Percentiles rank a stretch among this genome's conserved stretches.
These are phyloP conservation scores for Sorex araneus DNA, from an alignment of 2,113 vertebrate genomes.

Conservation along the genomic window DNA sequence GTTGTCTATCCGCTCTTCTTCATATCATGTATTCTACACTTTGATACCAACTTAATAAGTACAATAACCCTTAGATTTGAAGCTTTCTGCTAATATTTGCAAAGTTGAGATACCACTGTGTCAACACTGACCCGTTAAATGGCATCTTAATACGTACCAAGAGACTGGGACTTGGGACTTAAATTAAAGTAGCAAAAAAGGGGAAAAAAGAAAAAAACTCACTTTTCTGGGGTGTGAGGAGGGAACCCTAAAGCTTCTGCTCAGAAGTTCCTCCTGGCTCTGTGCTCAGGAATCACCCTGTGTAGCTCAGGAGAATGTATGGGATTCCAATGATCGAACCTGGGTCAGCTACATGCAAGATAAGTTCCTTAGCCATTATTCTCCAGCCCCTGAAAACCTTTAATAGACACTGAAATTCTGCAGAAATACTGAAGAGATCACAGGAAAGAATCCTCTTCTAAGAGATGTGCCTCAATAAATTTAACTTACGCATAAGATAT, in stretches of 20 bases:
- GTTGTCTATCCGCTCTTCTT: background rate
- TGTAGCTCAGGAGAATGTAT: too few relatives aligned
- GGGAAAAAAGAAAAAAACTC: too few relatives aligned
- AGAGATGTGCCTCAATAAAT: constrained; percentile 80
- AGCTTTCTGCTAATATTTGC: constrained; percentile 5
- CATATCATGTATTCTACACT: background rate
- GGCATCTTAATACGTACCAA: constrained; percentile 80
- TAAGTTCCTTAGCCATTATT: too few relatives aligned
- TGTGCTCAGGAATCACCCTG: too few relatives aligned
- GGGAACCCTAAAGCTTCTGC: too few relatives aligned
- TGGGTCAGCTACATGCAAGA: too few relatives aligned
- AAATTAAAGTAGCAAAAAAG: constrained; percentile 89
- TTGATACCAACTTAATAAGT: background rate
- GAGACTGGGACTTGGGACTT: constrained; percentile 85
- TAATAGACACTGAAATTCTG: constrained; percentile 86
- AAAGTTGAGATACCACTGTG: constrained; percentile 61
- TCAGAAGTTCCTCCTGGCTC: too few relatives aligned
- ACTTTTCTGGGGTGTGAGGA: too few relatives aligned
- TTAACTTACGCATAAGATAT: constrained; percentile 85
- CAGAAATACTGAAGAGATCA: constrained; percentile 84
- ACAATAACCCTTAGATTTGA: too few relatives aligned
- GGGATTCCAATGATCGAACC: too few relatives aligned
- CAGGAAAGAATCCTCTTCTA: constrained; percentile 82
- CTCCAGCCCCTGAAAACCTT: constrained; percentile 70
- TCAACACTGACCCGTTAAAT: constrained; percentile 84